Conservation (phyloP, 2,888 invertebrate species). For the Tipula helvola region DNA sequence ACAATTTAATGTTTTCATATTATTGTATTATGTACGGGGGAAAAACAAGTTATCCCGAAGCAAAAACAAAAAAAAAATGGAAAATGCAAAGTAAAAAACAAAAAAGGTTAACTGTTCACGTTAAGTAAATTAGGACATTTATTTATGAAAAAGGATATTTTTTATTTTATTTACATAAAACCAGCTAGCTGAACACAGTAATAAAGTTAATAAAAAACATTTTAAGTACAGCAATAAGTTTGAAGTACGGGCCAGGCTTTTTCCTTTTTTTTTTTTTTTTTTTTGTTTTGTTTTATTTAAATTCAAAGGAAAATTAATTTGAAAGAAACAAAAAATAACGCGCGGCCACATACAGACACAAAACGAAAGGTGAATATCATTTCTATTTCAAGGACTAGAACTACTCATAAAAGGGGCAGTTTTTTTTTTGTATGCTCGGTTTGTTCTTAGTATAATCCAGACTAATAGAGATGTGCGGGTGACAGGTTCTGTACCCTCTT, state of each 20-base stretch:
- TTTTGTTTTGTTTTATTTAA: not conserved
- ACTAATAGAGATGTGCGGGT: not conserved
- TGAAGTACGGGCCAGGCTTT: not conserved
- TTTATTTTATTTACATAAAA: no score
- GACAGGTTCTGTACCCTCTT: not conserved
- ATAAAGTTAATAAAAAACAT: not conserved
- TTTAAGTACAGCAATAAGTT: not conserved
- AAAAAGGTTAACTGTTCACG: not conserved
- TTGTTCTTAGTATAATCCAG: not conserved
- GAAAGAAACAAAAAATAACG: not conserved
- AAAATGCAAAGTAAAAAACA: not conserved
- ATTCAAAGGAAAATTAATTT: not conserved
- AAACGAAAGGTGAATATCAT: no score
- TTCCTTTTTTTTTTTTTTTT: not conserved
- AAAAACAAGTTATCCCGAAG: not conserved
- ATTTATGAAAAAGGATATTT: not conserved
- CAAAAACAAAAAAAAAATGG: not conserved
- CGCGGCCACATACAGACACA: not conserved
- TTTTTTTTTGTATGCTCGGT: not conserved
- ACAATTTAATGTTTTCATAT: not conserved
- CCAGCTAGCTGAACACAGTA: not conserved
- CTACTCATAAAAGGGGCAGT: not conserved
- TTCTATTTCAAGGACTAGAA: no score
- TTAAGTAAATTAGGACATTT: constrained; percentile 4
- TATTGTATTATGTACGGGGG: not conserved